Evolutionary conservation across 2,888 invertebrate genomes (phyloP), one percentile per base, ranked within the genome.

Genomic region (Lampropteryx suffumata): DNA sequence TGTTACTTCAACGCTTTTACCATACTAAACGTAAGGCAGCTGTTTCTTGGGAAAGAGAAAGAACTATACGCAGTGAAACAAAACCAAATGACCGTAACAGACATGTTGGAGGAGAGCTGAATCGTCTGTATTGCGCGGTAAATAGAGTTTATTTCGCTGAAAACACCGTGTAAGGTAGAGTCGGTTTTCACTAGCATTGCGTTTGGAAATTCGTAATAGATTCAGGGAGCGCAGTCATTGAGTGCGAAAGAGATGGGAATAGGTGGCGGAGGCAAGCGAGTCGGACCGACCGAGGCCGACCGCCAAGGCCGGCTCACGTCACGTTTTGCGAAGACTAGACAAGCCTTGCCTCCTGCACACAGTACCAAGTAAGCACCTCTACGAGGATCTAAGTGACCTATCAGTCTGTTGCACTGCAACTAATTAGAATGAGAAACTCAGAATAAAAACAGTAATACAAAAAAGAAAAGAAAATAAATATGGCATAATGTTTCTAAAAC

Each of bases 231-330:
- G 64, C 65, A 69, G 67, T 71, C 84, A 81, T 82, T 82, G 79
- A 64, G 89, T 76, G 79, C 52, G 77, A 89, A 64, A 79, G 82
- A 77, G 88, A 89, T 54, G 63, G 61, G 52, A 33, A 55, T 44
- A 62, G 47, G 53, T 64, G 61, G 65, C 82, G 83, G 82, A 61
- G 55, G 61, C 49, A 62, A 62, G 58, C 87, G 87, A 81, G 55
- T 65, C 54, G 67, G 60, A 63, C 75, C 86, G 87, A 85, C 57
- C 65, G 73, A 69, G 62, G 67, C 78, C 87, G 86, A 85, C 67
- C 76, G 75, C 80, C 87, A 89, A 89, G 89, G 88, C 86, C 87
- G 84, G 68, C 74, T 73, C 71, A 72, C 82, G 86, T 88, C 87
- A 88, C 83, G 82, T 80, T 84, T 82, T 64, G 81, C 82, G 75